Base-by-base conservation (phyloP, 2,113 vertebrate genomes). In the Leucopternis melanops region DNA sequence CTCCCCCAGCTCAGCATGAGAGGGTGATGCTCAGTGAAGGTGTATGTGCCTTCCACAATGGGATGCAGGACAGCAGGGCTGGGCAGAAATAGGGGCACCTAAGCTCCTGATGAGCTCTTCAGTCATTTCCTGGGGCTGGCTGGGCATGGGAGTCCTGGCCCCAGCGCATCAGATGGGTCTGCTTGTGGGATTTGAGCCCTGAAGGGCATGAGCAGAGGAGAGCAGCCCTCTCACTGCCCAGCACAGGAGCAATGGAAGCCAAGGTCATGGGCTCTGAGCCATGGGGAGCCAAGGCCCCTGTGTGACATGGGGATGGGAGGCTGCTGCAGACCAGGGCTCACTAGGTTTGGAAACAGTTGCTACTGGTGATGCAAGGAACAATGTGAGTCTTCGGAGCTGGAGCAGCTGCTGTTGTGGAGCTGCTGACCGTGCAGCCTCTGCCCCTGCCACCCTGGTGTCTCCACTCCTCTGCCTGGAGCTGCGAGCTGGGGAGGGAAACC, bases 31-130 rank as follows among this genome's bases (percentile, higher is more conserved):
- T 70, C 14, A 1, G n/a, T 16, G 18, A 11, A 49, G 40, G 3
- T 50, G 19, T 10, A 5, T 8, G 31, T 61, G 13, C 45, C 19
- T 10, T 69, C 13, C 2, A 2, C 0, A 0, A 6, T 17, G 40
- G 47, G n/a, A 26, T 31, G 57, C 3, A 6, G n/a, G 72, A 29
- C 31, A 31, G 83, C 18, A 42, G 38, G 15, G 8, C 42, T 38
- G 73, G 47, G 29, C 62, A 61, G 71, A 34, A 52, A 10, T 1
- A 31, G 54, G 38, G 27, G 7, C 57, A 47, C 16, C 38, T 10
- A 15, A 69, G 66, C 20, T 86, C 66, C 38, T 2, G 3, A 4
- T 34, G 65, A 90, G 47, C 44, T 44, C 44, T 34, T 61, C 25
- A 5, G 54, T 17, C 36, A 22, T 80, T 36, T 40, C 23, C 36